Evolutionary conservation across 2,888 invertebrate species (phyloP), one percentile per base, ranked within the genome.

Genomic region (Syrphus vitripennis): DNA sequence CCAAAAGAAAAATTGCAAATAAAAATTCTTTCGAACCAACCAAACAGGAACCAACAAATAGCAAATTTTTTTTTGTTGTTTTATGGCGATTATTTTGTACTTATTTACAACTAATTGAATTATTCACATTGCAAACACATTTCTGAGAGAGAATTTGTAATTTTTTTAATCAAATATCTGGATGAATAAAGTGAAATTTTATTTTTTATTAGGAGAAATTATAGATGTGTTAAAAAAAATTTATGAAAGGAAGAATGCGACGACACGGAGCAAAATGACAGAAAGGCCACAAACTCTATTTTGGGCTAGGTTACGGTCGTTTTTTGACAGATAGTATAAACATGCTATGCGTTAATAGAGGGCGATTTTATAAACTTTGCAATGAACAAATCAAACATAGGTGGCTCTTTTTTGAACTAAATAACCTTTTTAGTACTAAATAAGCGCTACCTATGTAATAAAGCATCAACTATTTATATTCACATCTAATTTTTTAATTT

Each of bases 131-230:
- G 37, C 31, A 71, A 63, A 45, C 65, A 71, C 67, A 42, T 55
- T 31, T 3, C n/a, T 24, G 24, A 12, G 0, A 40, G 53, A 55
- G 37, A 71, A 71, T 70, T 61, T 29, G 16, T 14, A 45, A 14
- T 42, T 34, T 67, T 29, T 31, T 40, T n/a, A 16, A 12, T 19
- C 10, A 10, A 55, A 50, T 57, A 53, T 75, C 16, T 48, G 57
- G 29, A 67, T 84, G 81, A 84, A 84, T 84, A 80, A 79, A 77
- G 80, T 75, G 80, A 84, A 80, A 84, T 84, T 69, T 83, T 21
- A 14, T 21, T 59, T 31, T 59, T 75, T 63, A 63, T 29, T 77
- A 59, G 67, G 67, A 67, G 76, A 84, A 77, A 84, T 76, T 76
- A n/a, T n/a, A 80, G 45, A 21, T 65, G n/a, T 24, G 29, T 63